A percentile compares a stretch with the other conserved stretches of the same genome.
phyloP scores from a whole-genome alignment of 2,888 invertebrate genomes.

The Syritta pipiens region DNA sequence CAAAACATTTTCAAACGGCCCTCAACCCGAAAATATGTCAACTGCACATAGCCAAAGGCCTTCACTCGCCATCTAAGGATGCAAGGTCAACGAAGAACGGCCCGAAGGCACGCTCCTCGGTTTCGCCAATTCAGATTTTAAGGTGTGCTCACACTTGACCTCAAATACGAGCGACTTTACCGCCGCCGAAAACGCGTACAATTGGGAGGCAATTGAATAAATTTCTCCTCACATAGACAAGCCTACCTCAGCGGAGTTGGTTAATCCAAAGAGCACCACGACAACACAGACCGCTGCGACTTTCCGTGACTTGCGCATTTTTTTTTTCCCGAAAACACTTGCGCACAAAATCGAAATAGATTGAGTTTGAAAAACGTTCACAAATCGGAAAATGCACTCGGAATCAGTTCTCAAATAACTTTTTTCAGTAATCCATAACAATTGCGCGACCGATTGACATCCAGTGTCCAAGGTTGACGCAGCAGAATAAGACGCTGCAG shows the following conservation, averaged over 20 bases:
- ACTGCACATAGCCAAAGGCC: background rate
- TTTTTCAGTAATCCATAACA: conserved; percentile 27
- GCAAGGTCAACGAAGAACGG: conserved; percentile 2
- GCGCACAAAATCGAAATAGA: background rate
- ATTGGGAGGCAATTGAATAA: background rate
- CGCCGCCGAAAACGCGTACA: too few species aligned
- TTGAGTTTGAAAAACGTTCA: too few species aligned
- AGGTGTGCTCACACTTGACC: conserved; percentile 26
- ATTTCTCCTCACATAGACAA: background rate
- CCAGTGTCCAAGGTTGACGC: conserved; percentile 47
- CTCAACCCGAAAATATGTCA: conserved; percentile 15
- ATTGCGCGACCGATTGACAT: conserved; percentile 15
- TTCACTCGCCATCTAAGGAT: conserved; percentile 1
- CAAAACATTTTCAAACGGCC: too few species aligned
- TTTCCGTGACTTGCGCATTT: conserved; percentile 33
- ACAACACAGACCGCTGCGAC: conserved; percentile 12
- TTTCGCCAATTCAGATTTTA: background rate
- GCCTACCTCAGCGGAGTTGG: conserved; percentile 43
- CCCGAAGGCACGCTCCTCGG: too few species aligned
- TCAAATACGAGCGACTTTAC: conserved; percentile 11
- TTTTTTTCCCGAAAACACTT: too few species aligned
- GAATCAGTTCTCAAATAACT: too few species aligned
- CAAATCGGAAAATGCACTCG: too few species aligned
- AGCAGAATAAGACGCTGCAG: conserved; percentile 41
- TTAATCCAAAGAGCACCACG: conserved; percentile 28